Percentiles rank a stretch among this genome's conserved stretches.
Evolutionary conservation across 2,797 vertebrate genomes (phyloP).

Genomic region (Pseudochromis fuscus): DNA sequence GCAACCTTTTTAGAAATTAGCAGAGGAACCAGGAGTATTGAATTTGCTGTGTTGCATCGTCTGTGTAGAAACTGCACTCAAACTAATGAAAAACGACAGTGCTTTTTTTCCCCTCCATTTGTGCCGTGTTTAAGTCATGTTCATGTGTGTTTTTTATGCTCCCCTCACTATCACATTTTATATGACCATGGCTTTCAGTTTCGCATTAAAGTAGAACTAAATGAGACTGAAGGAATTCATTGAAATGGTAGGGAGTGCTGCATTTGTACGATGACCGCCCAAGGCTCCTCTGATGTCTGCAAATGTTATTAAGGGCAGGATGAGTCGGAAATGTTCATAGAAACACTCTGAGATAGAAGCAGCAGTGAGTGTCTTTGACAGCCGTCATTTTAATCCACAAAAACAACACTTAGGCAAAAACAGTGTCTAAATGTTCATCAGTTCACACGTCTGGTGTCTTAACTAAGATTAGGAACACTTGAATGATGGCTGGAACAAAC

Average conservation of each 20-base stretch:
- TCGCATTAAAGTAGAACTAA: conserved; percentile 52
- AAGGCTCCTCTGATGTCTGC: conserved; percentile 45
- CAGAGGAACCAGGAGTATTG: conserved; percentile 41
- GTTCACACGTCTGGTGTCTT: conserved; percentile 21
- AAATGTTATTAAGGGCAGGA: conserved; percentile 36
- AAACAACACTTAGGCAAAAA: conserved; percentile 13
- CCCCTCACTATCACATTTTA: conserved; percentile 32
- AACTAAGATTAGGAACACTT: conserved; percentile 12
- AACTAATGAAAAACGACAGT: conserved; percentile 20
- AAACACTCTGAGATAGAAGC: conserved; percentile 29
- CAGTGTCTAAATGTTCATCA: conserved; percentile 17
- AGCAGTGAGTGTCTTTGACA: conserved; percentile 7
- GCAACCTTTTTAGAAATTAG: conserved; percentile 52
- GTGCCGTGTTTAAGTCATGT: conserved; percentile 17
- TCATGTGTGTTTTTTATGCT: background rate
- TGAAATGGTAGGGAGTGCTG: conserved; percentile 33
- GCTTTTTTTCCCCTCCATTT: conserved; percentile 1
- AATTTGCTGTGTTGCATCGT: conserved; percentile 30
- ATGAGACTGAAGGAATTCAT: conserved; percentile 40
- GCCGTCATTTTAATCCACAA: conserved; percentile 20
- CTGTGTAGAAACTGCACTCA: conserved; percentile 33
- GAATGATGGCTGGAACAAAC: conserved; percentile 10
- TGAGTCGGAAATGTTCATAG: conserved; percentile 19
- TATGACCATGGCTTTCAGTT: conserved; percentile 55
- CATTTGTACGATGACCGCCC: conserved; percentile 42